phyloP scores from a whole-genome alignment of 1,140 invertebrate genomes.

The Microvelia longipes region DNA sequence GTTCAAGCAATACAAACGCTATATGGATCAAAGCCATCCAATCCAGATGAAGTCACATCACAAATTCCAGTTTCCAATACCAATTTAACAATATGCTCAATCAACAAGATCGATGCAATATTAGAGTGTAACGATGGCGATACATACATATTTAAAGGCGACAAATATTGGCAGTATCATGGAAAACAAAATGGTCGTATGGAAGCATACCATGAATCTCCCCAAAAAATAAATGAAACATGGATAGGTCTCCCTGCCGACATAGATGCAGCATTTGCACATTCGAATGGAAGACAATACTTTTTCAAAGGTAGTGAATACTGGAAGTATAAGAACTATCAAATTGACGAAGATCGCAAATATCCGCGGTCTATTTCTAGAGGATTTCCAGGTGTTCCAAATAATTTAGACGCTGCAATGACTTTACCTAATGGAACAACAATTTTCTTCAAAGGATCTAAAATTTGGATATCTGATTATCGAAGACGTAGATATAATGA shows the following conservation, averaged over 20 bases:
- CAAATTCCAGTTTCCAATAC: background rate
- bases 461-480: slow-evolving; percentile 91
- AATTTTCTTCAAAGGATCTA: slow-evolving; percentile 82
- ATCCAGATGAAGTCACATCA: background rate
- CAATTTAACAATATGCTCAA: slow-evolving; percentile 42
- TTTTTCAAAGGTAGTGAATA: slow-evolving; percentile 87
- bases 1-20: slow-evolving; percentile 38
- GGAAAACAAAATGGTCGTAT: slow-evolving; percentile 59
- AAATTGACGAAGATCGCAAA: slow-evolving; percentile 65
- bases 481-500: too few species aligned
- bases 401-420: slow-evolving; percentile 78
- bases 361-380: slow-evolving; percentile 83
- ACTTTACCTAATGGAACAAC: slow-evolving; percentile 92
- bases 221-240: slow-evolving; percentile 53
- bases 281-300: slow-evolving; percentile 72
- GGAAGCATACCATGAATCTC: slow-evolving; percentile 67
- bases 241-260: slow-evolving; percentile 73
- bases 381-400: slow-evolving; percentile 80
- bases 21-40: background rate
- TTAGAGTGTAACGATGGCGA: slow-evolving; percentile 67
- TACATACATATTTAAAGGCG: slow-evolving; percentile 73
- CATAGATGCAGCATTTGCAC: slow-evolving; percentile 79
- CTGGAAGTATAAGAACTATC: slow-evolving; percentile 75
- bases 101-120: slow-evolving; percentile 66
- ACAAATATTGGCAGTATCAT: slow-evolving; percentile 65